A percentile compares a stretch with the other conserved stretches of the same genome.
Conservation (phyloP, 2,888 invertebrate species). For the Cryptocephalus moraei region DNA sequence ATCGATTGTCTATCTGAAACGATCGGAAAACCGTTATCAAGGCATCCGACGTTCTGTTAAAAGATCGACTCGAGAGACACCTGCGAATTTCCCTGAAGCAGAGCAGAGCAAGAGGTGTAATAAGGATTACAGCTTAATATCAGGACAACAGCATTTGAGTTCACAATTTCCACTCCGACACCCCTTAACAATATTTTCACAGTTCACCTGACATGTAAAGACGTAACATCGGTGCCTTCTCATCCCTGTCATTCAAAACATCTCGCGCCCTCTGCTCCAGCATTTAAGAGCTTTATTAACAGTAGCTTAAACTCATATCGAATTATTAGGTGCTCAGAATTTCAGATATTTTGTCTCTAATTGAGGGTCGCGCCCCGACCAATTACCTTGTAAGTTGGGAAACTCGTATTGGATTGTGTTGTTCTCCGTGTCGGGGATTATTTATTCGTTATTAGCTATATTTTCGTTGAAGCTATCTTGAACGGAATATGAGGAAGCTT, state of each 20-base stretch:
- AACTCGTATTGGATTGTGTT: too few species aligned
- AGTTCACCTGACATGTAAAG: slow-evolving; percentile 26
- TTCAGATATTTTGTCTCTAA: too few species aligned
- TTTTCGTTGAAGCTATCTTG: too few species aligned
- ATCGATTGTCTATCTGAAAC: too few species aligned
- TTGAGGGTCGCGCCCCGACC: too few species aligned
- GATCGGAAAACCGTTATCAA: too few species aligned
- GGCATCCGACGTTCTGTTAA: too few species aligned
- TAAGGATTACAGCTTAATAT: slow-evolving; percentile 21
- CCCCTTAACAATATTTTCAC: slow-evolving; percentile 29
- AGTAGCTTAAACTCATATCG: slow-evolving; percentile 13
- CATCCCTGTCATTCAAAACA: slow-evolving; percentile 11
- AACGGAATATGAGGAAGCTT: too few species aligned
- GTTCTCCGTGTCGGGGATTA: too few species aligned
- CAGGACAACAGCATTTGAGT: slow-evolving; percentile 21
- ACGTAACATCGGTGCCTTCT: slow-evolving; percentile 8
- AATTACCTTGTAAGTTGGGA: too few species aligned
- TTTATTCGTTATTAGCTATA: too few species aligned
- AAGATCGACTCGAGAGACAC: slow-evolving; percentile 5
- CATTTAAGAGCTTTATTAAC: slow-evolving; percentile 9
- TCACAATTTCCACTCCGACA: slow-evolving; percentile 26
- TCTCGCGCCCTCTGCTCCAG: slow-evolving; percentile 6
- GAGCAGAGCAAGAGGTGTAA: slow-evolving; percentile 7
- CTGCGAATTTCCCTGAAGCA: slow-evolving; percentile 13
- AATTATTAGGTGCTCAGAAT: slow-evolving; percentile 3